Percentiles rank a stretch among this genome's conserved stretches.
These are phyloP conservation scores for Petrolisthes cinctipes DNA, from an alignment of 2,888 invertebrate species.

Conservation along the genomic window DNA sequence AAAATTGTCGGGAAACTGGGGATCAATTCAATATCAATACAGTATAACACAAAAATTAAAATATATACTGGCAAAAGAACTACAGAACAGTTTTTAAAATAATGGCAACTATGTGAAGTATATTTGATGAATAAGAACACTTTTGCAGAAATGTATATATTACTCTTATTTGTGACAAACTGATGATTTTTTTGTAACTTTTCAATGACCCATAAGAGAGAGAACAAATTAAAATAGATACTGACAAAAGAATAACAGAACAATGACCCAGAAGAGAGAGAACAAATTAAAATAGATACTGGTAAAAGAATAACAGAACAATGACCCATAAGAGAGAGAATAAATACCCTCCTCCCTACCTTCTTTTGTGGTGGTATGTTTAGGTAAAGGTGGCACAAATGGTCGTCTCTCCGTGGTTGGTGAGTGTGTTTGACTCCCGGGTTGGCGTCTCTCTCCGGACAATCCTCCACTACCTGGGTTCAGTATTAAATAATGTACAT, in stretches of 20 bases:
- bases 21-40: too few relatives aligned
- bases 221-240: background rate
- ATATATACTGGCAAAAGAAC: background rate
- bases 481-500: too few relatives aligned
- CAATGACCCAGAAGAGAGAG: background rate
- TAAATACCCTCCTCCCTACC: constrained; percentile 9
- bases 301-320: too few relatives aligned
- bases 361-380: constrained; percentile 16
- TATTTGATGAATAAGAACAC: too few relatives aligned
- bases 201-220: background rate
- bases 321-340: background rate
- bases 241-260: too few relatives aligned
- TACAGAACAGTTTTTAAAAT: background rate
- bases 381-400: background rate
- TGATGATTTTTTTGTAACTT: background rate
- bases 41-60: background rate
- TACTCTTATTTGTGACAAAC: too few relatives aligned
- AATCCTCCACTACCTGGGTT: background rate
- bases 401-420: constrained; percentile 14
- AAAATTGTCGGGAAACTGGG: background rate
- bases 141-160: too few relatives aligned
- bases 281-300: background rate
- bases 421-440: constrained; percentile 8
- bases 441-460: background rate
- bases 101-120: background rate